Evolutionary conservation across 2,113 vertebrate genomes (phyloP), one percentile per base, ranked within the genome.

Genomic region (Grammomys dolichurus): DNA sequence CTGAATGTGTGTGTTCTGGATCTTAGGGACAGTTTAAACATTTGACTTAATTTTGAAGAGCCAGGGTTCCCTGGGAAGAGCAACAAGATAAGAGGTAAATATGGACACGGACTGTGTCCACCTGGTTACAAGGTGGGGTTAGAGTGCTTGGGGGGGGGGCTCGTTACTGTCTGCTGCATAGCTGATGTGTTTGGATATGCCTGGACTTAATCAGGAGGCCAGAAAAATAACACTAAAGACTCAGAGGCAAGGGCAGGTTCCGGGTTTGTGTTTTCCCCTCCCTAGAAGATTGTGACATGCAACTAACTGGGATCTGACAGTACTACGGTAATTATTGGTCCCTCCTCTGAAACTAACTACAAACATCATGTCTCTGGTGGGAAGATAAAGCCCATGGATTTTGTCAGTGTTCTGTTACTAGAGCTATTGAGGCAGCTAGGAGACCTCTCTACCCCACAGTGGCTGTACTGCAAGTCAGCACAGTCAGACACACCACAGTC

Each of bases 41-140:
- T 75, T 14, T 60, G 88, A 65, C 76, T 90, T 77, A 65, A 80
- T 89, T 92, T 87, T 65, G 69, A 46, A 73, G 48, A 82, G n/a
- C 90, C 36, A 36, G 67, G 2, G 31, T 65, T 73, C 73, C 11
- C 48, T 87, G 56, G 46, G 48, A 63, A 75, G 92, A 93, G 4
- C 16, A 73, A 54, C 56, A 82, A 48, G 65, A 33, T 46, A 43
- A 65, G 20, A 88, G n/a, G 69, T n/a, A 19, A 51, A 69, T 82
- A 33, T 33, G 28, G 80, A 40, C 9, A 17, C 46, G 65, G 65
- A 2, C 1, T 69, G 51, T n/a, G 43, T 91, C 36, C 63, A 19
- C 36, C 17, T 72, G 54, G 11, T 20, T 56, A 36, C 56, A n/a
- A 90, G 80, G 69, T 36, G 33, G 69, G 63, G 22, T 82, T 84